These are phyloP conservation scores for Protobothrops mucrosquamatus DNA, from an alignment of 2,113 vertebrate species.

Conservation along the genomic window DNA sequence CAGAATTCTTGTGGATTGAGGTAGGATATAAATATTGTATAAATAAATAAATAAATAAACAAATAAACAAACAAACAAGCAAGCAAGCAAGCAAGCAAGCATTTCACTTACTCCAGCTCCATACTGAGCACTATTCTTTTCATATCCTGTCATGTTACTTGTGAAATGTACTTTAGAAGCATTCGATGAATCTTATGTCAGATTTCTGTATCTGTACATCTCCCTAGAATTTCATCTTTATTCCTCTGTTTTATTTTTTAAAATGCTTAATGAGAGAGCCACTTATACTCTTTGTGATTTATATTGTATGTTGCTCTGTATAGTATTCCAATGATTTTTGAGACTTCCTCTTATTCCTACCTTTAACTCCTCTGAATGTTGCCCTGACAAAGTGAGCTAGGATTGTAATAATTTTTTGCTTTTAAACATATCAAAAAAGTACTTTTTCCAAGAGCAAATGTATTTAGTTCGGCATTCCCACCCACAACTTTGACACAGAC, in stretches of 20 bases:
- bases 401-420: background rate
- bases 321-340: background rate
- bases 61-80: background rate
- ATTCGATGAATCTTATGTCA: background rate
- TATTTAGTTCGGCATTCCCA: background rate
- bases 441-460: background rate
- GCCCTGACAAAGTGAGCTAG: background rate
- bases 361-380: background rate
- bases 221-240: background rate
- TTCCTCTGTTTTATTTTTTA: background rate
- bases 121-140: background rate
- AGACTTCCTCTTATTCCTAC: background rate
- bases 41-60: too few relatives aligned
- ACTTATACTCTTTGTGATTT: background rate
- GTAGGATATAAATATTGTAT: background rate
- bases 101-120: background rate
- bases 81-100: background rate
- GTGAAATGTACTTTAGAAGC: background rate
- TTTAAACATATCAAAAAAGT: background rate
- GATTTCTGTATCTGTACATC: background rate
- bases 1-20: background rate
- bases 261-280: background rate
- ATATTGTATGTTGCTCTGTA: background rate
- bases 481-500: background rate
- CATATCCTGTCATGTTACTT: background rate